Percentiles rank a stretch among this genome's conserved stretches.
These are phyloP conservation scores for Myotis davidii DNA, from an alignment of 2,113 vertebrate genomes.

Conservation along the genomic window DNA sequence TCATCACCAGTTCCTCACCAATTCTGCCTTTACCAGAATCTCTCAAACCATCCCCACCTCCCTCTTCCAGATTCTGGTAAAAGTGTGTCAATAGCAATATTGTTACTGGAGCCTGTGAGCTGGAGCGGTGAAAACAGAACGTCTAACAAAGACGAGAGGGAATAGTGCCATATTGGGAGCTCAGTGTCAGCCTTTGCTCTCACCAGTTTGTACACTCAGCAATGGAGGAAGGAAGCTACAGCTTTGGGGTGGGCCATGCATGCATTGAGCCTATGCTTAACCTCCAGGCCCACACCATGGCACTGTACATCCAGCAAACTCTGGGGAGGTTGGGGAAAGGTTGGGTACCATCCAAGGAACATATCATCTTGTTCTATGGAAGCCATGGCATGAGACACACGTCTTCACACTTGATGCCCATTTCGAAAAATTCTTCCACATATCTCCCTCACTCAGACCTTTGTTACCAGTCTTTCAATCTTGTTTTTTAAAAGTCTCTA, in stretches of 20 bases:
- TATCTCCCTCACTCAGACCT: neutral
- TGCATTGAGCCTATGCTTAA: neutral
- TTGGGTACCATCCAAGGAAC: neutral
- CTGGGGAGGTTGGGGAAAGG: neutral
- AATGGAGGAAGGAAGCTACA: neutral
- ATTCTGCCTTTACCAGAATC: neutral
- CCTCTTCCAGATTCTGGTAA: neutral
- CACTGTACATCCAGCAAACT: neutral
- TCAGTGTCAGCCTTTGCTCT: neutral
- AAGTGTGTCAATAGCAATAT: neutral
- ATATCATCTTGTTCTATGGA: neutral
- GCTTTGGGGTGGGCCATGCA: neutral
- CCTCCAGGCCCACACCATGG: neutral
- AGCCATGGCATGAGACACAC: neutral
- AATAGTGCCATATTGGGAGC: no score
- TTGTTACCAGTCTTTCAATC: slow-evolving; percentile 5
- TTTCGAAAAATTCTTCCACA: neutral
- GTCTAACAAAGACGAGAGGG: neutral
- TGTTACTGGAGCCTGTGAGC: neutral
- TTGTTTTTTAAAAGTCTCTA: neutral
- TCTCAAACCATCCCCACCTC: neutral
- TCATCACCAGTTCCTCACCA: neutral
- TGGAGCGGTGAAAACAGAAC: neutral
- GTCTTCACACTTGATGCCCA: neutral
- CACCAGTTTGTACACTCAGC: neutral